Evolutionary conservation across 2,113 vertebrate genomes (phyloP).

Genomic region (Poecilia latipinna): DNA sequence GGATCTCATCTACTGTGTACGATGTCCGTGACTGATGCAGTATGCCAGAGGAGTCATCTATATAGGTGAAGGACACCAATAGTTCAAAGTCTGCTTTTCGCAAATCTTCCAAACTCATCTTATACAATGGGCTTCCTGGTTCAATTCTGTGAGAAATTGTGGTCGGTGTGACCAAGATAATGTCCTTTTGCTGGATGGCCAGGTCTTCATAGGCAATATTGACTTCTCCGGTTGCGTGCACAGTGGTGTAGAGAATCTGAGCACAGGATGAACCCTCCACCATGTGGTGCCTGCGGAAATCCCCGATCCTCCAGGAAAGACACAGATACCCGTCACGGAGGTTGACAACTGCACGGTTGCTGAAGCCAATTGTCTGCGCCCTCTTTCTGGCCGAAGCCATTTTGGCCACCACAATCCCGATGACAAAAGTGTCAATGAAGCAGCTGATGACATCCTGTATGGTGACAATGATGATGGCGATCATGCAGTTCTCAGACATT

Average conservation of each 20-base stretch:
- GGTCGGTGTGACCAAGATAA: conserved; percentile 88
- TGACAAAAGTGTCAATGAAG: conserved; percentile 94
- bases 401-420: conserved; percentile 91
- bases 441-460: conserved; percentile 92
- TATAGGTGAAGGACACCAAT: conserved; percentile 93
- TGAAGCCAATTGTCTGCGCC: conserved; percentile 95
- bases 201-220: conserved; percentile 86
- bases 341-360: conserved; percentile 86
- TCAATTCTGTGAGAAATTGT: conserved; percentile 88
- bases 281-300: conserved; percentile 90
- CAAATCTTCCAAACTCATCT: conserved; percentile 83
- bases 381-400: conserved; percentile 94
- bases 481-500: conserved; percentile 90
- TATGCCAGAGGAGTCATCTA: conserved; percentile 90
- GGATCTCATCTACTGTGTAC: conserved; percentile 87
- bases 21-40: conserved; percentile 95
- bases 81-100: conserved; percentile 90
- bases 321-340: conserved; percentile 85
- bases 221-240: conserved; percentile 83
- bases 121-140: conserved; percentile 87
- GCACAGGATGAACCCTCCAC: conserved; percentile 90
- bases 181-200: conserved; percentile 83
- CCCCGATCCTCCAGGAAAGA: conserved; percentile 92
- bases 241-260: conserved; percentile 84
- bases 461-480: conserved; percentile 86